phyloP scores from a whole-genome alignment of 1,140 invertebrate species.

The Spodoptera litura region DNA sequence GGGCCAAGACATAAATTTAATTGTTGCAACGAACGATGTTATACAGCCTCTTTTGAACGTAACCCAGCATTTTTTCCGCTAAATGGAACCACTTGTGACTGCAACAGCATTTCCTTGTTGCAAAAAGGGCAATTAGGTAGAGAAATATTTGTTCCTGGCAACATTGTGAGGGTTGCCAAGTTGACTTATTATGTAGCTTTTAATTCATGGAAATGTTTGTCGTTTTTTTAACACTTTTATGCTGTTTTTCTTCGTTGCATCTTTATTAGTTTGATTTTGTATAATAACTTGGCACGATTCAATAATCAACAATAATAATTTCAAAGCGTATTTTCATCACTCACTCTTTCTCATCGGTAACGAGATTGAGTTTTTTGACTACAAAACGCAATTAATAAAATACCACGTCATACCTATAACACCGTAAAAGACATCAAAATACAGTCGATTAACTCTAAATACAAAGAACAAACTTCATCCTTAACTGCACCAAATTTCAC shows the following conservation, averaged over 20 bases:
- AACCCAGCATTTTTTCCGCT: conserved; percentile 34
- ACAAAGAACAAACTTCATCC: neutral
- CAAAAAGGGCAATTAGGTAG: conserved; percentile 37
- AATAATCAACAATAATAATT: neutral
- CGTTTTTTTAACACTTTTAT: neutral
- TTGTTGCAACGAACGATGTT: conserved; percentile 34
- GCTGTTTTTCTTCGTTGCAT: neutral
- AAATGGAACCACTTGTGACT: conserved; percentile 40
- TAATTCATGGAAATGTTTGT: neutral
- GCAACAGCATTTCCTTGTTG: conserved; percentile 29
- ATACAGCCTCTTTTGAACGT: conserved; percentile 23
- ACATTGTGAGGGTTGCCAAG: conserved; percentile 14
- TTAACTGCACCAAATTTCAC: neutral
- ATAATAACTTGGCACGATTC: too few relatives aligned
- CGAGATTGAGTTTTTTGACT: too few relatives aligned
- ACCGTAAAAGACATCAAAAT: too few relatives aligned
- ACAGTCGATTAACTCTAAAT: neutral
- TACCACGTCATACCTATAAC: too few relatives aligned
- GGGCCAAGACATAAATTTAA: conserved; percentile 44
- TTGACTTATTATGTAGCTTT: conserved; percentile 21
- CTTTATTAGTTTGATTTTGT: too few relatives aligned
- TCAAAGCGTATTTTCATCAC: neutral
- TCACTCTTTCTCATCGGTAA: too few relatives aligned
- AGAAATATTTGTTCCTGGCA: conserved; percentile 32
- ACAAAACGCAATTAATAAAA: too few relatives aligned